A percentile compares a stretch with the other conserved stretches of the same genome.
These are phyloP conservation scores for Blomia tropicalis DNA, from an alignment of 2,888 invertebrate species.

Conservation along the genomic window DNA sequence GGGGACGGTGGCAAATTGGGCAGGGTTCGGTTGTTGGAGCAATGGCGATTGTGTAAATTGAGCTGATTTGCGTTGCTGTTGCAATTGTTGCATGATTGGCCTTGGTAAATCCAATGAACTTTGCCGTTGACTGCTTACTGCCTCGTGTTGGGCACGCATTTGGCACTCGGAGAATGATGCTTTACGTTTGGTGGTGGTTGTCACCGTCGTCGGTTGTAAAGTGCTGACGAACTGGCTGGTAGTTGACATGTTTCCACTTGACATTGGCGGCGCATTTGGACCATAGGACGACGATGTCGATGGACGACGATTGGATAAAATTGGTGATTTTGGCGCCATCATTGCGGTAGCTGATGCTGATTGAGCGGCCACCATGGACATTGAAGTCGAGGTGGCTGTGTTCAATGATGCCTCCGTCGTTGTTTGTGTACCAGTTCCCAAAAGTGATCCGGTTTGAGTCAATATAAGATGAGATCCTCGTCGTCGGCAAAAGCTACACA, in stretches of 20 bases:
- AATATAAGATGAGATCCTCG: constrained; percentile 25
- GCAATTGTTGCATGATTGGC: background rate
- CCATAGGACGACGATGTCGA: no score
- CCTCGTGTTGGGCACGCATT: constrained; percentile 1
- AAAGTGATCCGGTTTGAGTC: background rate
- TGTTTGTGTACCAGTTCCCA: background rate
- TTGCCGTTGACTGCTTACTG: background rate
- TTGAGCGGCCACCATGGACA: background rate
- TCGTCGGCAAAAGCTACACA: constrained; percentile 26
- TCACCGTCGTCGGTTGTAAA: background rate
- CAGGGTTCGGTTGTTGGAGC: background rate
- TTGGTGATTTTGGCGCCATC: background rate
- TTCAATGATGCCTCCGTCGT: background rate
- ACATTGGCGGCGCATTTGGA: no score
- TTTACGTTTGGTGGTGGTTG: background rate
- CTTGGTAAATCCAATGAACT: constrained; percentile 12
- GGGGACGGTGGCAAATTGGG: no score
- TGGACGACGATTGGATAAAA: no score
- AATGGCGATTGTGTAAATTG: constrained; percentile 2
- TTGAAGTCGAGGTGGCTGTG: background rate
- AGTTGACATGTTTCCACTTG: no score
- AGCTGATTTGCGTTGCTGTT: background rate
- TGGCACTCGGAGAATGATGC: constrained; percentile 2
- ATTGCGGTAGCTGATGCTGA: background rate
- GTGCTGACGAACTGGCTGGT: background rate